Percentiles rank a stretch among this genome's conserved stretches.
Conservation (phyloP, 2,113 vertebrate species). For the Neogale vison region DNA sequence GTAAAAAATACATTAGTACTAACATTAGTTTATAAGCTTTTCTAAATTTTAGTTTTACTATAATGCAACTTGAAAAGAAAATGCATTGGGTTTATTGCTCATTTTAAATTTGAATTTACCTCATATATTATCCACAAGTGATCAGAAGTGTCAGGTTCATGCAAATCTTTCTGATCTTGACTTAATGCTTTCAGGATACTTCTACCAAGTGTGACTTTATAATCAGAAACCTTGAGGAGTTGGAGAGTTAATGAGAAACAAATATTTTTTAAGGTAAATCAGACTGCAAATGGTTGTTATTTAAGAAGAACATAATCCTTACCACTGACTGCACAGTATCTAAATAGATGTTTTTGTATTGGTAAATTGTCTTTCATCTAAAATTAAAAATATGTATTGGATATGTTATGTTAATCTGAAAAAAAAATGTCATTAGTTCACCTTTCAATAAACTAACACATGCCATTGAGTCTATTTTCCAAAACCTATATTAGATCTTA, state of each 20-base stretch:
- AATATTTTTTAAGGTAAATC: not conserved
- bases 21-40: not conserved
- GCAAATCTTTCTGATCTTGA: not conserved
- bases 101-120: not conserved
- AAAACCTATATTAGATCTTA: not conserved
- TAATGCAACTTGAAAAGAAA: not conserved
- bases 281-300: not conserved
- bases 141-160: not conserved
- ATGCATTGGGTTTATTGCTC: not conserved
- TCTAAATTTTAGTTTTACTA: not conserved
- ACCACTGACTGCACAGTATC: not conserved
- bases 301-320: not conserved
- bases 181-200: not conserved
- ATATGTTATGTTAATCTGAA: not conserved
- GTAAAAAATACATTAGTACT: not conserved
- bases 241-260: not conserved
- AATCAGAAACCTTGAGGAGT: not conserved
- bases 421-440: not conserved
- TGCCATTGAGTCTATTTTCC: not conserved
- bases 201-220: not conserved
- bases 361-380: not conserved
- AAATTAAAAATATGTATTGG: not conserved
- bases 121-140: not conserved
- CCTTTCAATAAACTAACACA: not conserved
- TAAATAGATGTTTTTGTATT: not conserved